Evolutionary conservation across 2,888 invertebrate genomes (phyloP).

Genomic region (Patella ulyssiponensis): DNA sequence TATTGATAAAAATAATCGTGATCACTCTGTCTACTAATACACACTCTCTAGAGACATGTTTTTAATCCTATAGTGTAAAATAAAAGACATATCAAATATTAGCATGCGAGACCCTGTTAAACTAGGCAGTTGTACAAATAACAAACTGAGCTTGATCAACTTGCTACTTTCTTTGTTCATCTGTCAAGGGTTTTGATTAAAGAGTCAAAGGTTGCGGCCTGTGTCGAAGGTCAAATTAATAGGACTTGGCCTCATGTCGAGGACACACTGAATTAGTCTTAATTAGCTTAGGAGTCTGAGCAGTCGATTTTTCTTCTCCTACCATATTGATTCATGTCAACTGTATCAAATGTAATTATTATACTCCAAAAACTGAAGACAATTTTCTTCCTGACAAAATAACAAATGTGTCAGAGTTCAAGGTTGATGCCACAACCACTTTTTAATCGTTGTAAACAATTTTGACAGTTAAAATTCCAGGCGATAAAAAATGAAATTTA

Average conservation of each 20-base stretch:
- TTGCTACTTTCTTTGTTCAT: constrained; percentile 10
- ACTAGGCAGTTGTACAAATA: constrained; percentile 11
- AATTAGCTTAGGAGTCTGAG: constrained; percentile 11
- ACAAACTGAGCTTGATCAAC: constrained; percentile 1
- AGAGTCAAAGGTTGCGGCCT: constrained; percentile 20
- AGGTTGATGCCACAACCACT: too few relatives aligned
- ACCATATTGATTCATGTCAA: constrained; percentile 9
- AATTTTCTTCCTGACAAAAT: too few relatives aligned
- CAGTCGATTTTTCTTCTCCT: background rate
- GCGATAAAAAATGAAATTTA: too few relatives aligned
- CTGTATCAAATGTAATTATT: constrained; percentile 9
- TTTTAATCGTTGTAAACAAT: too few relatives aligned
- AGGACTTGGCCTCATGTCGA: constrained; percentile 12
- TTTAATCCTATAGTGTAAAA: too few relatives aligned
- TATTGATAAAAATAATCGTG: too few relatives aligned
- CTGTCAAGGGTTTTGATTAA: constrained; percentile 5
- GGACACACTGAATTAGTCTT: constrained; percentile 9
- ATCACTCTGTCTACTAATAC: too few relatives aligned
- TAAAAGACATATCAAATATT: constrained; percentile 8
- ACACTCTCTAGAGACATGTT: too few relatives aligned
- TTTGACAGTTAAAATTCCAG: too few relatives aligned
- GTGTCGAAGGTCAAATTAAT: constrained; percentile 19
- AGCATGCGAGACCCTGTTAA: background rate
- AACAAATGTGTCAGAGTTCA: too few relatives aligned
- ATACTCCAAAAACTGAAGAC: background rate